Percentiles rank a stretch among this genome's conserved stretches.
phyloP scores from a whole-genome alignment of 2,113 vertebrate species.

The Centropus unirufus region DNA sequence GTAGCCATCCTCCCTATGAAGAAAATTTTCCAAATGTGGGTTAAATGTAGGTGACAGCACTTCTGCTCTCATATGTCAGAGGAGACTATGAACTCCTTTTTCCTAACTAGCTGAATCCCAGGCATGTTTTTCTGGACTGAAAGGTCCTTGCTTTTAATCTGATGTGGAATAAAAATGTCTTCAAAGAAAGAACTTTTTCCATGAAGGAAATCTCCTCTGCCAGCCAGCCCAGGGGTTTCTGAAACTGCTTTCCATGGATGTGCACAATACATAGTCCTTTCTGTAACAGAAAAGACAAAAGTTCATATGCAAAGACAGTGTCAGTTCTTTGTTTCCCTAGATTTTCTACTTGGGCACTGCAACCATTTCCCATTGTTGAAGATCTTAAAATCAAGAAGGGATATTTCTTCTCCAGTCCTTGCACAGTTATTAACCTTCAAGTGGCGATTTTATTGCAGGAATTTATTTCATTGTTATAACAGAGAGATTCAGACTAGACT shows the following conservation, averaged over 20 bases:
- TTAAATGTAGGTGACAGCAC: constrained; percentile 41
- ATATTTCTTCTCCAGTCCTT: background rate
- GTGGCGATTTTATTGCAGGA: background rate
- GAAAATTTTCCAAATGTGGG: constrained; percentile 22
- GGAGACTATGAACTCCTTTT: background rate
- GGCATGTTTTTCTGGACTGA: background rate
- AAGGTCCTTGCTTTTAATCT: constrained; percentile 30
- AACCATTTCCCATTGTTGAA: background rate
- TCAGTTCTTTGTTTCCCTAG: background rate
- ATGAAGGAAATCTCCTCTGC: background rate
- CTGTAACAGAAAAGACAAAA: constrained; percentile 10
- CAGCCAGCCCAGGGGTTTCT: constrained; percentile 8
- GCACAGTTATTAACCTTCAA: constrained; percentile 18
- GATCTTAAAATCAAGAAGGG: background rate
- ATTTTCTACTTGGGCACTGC: constrained; percentile 6
- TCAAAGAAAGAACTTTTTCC: constrained; percentile 8
- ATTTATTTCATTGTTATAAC: background rate
- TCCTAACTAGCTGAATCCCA: constrained; percentile 19
- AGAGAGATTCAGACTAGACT: background rate
- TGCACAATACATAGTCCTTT: background rate
- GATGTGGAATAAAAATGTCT: constrained; percentile 18
- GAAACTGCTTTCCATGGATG: background rate
- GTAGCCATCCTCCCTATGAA: background rate
- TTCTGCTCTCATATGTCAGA: constrained; percentile 32
- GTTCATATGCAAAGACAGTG: constrained; percentile 1